Percentiles rank a stretch among this genome's conserved stretches.
phyloP scores from a whole-genome alignment of 2,888 invertebrate genomes.

The Eustalomyia histrio region DNA sequence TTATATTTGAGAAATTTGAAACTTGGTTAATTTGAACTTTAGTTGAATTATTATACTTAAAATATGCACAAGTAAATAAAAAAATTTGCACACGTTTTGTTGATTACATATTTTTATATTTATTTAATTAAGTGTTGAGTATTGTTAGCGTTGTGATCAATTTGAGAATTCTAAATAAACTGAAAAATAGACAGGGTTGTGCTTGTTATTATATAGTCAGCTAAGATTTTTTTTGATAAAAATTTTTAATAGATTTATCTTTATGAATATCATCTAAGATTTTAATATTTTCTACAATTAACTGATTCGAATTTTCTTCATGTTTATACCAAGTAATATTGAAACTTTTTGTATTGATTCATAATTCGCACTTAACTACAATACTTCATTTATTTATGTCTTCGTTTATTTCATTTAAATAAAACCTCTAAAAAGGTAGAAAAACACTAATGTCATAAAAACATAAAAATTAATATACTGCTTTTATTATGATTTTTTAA shows the following conservation, averaged over 20 bases:
- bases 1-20: constrained; percentile 2
- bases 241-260: not conserved
- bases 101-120: not conserved
- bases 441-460: too few relatives aligned
- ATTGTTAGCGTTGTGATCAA: constrained; percentile 1
- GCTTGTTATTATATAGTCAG: constrained; percentile 18
- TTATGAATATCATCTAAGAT: constrained; percentile 1
- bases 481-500: too few relatives aligned
- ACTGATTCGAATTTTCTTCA: too few relatives aligned
- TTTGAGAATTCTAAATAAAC: constrained; percentile 23
- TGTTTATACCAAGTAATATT: too few relatives aligned
- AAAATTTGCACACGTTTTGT: constrained; percentile 4
- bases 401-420: too few relatives aligned
- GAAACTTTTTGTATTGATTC: too few relatives aligned
- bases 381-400: too few relatives aligned
- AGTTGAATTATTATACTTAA: not conserved
- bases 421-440: too few relatives aligned
- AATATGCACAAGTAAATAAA: not conserved
- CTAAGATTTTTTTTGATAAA: not conserved
- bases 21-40: not conserved
- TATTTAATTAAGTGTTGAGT: not conserved
- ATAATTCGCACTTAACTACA: too few relatives aligned
- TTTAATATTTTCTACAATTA: not conserved
- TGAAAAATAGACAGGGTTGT: not conserved
- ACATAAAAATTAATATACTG: too few relatives aligned